Base-by-base conservation (phyloP, 2,888 invertebrate genomes). In the Dolichomitus sp. region DNA sequence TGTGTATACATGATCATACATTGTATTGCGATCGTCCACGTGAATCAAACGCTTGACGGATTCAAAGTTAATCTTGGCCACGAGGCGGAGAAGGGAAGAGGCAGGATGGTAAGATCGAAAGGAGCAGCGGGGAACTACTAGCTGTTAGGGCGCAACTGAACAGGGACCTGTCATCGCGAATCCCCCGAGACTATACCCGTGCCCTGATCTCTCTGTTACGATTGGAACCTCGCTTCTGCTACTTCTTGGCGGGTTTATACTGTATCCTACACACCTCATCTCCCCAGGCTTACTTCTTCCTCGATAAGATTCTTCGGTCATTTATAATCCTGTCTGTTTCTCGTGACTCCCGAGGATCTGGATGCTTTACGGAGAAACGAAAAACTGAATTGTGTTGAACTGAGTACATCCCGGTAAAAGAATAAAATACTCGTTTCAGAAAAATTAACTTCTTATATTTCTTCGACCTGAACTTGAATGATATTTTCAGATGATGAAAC, bases 281-380 rank as follows among this genome's bases (percentile, higher is more conserved):
- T 77, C 76, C 42, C 80, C 70, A 66, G 77, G 65, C 61, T 76
- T 37, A 50, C 72, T 57, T 80, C 80, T 69, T 86, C 77, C 84
- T 83, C 90, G 92, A 92, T 92, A 91, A 92, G 90, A 89, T 89
- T 90, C 89, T 57, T 33, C 74, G 89, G 91, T 91, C 91, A 92
- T 92, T 92, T 92, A 92, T 92, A 92, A 92, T 91, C 90, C 89
- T 23, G 69, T 70, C 79, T 59, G 66, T 50, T 68, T 68, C 72
- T 72, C 54, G 68, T 68, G 79, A 66, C 73, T 75, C 30, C 75
- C 54, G 19, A 19, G 45, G 52, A 54, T 52, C 52, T 72, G 33
- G 52, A 50, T 48, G 59, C 37, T 66, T 69, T 17, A 50, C 37
- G 37, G 33, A 40, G 61, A 48, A n/a, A 59, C 45, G 40, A 54